Evolutionary conservation across 1,140 invertebrate species (phyloP).

Genomic region (Ooceraea biroi): DNA sequence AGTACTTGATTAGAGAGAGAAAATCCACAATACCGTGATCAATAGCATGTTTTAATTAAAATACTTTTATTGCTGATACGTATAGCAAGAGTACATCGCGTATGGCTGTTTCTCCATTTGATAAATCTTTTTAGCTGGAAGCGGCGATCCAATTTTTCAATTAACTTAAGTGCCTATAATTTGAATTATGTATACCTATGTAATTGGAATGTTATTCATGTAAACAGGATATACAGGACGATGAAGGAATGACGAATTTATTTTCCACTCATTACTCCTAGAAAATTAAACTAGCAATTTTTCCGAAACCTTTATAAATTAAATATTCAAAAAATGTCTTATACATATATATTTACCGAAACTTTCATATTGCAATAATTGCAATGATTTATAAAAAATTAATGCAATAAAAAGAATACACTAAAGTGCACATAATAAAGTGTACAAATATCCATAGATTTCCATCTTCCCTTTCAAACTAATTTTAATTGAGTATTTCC

Average conservation of each 20-base stretch:
- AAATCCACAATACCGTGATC: neutral
- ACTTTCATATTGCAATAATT: neutral
- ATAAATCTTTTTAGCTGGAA: neutral
- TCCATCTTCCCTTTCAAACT: neutral
- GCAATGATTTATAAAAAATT: slow-evolving; percentile 24
- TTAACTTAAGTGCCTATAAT: slow-evolving; percentile 43
- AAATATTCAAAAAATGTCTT: slow-evolving; percentile 9
- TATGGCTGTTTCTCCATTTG: neutral
- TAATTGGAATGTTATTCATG: slow-evolving; percentile 11
- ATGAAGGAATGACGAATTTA: slow-evolving; percentile 10
- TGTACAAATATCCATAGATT: neutral
- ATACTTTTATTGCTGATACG: neutral
- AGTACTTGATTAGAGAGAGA: slow-evolving; percentile 3
- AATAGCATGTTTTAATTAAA: slow-evolving; percentile 8
- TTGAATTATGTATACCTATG: too few relatives aligned
- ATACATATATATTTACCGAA: slow-evolving; percentile 4
- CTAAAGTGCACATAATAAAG: slow-evolving; percentile 1
- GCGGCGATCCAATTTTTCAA: neutral
- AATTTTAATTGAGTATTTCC: neutral
- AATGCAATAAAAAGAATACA: slow-evolving; percentile 45
- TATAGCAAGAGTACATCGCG: neutral
- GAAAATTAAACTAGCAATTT: slow-evolving; percentile 1
- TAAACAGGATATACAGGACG: neutral
- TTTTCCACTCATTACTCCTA: neutral
- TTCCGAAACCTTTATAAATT: neutral